Evolutionary conservation across 2,888 invertebrate species (phyloP).

Genomic region (Cephus spinipes): DNA sequence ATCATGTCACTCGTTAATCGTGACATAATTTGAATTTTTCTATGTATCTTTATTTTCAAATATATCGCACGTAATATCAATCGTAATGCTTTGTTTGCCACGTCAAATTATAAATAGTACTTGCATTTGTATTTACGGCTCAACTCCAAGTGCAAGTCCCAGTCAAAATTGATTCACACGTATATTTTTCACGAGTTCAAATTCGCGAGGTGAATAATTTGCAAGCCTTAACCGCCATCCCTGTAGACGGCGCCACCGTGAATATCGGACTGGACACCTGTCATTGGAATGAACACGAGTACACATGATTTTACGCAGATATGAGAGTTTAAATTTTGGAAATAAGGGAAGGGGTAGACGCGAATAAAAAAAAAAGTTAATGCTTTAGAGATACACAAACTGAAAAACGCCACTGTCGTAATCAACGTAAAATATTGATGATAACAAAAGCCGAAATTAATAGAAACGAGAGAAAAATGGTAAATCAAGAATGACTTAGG

Average conservation of each 20-base stretch:
- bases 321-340: not conserved
- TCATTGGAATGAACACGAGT: not conserved
- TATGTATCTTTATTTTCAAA: not conserved
- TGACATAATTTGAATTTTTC: not conserved
- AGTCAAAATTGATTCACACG: not conserved
- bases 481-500: conserved; percentile 55
- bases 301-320: not conserved
- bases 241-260: no score
- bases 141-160: not conserved
- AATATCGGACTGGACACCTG: not conserved
- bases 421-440: not conserved
- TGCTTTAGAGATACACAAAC: not conserved
- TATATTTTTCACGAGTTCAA: not conserved
- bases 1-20: not conserved
- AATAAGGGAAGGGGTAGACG: not conserved
- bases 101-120: not conserved
- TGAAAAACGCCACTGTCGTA: not conserved
- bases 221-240: no score
- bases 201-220: no score
- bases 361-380: not conserved
- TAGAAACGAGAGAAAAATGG: conserved; percentile 26
- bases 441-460: not conserved
- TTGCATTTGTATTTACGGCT: not conserved
- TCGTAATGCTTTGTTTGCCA: not conserved
- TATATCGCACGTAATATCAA: not conserved